Evolutionary conservation across 2,888 invertebrate genomes (phyloP).

Genomic region (Oeneis ivallda): DNA sequence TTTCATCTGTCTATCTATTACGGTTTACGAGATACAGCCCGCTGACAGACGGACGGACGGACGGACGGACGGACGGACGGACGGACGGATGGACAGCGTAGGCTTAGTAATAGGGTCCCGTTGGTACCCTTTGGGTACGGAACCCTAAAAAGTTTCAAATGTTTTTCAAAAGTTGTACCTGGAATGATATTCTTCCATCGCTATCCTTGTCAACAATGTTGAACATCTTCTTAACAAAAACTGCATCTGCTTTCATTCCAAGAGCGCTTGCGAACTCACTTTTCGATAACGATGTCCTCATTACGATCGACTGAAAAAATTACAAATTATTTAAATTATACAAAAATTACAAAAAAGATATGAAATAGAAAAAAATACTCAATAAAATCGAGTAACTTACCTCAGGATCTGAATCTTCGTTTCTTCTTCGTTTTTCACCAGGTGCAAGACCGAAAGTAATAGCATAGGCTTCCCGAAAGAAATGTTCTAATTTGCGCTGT

Average conservation of each 20-base stretch:
- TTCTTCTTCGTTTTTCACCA: conserved; percentile 89
- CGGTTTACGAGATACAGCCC: too few species aligned
- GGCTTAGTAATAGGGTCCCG: too few species aligned
- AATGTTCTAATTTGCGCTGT: conserved; percentile 96
- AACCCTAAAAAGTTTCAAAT: not conserved
- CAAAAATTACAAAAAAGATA: too few species aligned
- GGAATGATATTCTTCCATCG: conserved; percentile 96
- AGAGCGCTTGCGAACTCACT: conserved; percentile 96
- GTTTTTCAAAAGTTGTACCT: conserved; percentile 77
- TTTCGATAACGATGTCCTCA: conserved; percentile 95
- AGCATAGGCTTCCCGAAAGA: conserved; percentile 97
- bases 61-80: too few species aligned
- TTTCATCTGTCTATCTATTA: too few species aligned
- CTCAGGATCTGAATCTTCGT: conserved; percentile 90
- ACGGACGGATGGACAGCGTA: too few species aligned
- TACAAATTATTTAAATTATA: not conserved
- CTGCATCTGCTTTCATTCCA: conserved; percentile 96
- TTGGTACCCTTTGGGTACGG: too few species aligned
- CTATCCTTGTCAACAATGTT: conserved; percentile 97
- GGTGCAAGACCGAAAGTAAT: conserved; percentile 94
- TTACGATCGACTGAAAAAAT: conserved; percentile 87
- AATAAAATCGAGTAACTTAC: conserved; percentile 54
- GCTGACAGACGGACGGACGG: too few species aligned
- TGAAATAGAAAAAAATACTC: not conserved
- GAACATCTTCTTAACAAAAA: conserved; percentile 98